Evolutionary conservation across 2,888 invertebrate genomes (phyloP), one percentile per base, ranked within the genome.

Genomic region (Andrena trimmerana): DNA sequence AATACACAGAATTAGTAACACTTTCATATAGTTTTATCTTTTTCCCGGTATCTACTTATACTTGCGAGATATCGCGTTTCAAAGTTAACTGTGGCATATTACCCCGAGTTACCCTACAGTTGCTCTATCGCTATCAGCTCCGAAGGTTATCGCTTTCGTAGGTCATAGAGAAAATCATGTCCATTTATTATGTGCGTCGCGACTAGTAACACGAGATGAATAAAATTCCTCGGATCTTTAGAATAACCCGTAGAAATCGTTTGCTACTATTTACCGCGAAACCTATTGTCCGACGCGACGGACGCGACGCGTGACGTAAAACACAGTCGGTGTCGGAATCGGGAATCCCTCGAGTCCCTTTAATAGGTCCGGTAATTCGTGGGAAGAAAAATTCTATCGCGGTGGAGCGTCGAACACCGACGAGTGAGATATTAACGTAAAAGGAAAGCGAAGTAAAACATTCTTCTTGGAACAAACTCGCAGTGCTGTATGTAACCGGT

Each of bases 101-200:
- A n/a, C n/a, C n/a, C n/a, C n/a, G n/a, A n/a, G n/a, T n/a, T n/a
- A n/a, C n/a, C n/a, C n/a, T n/a, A 3, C 3, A 20, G 27, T 42
- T 27, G 48, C 4, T 71, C 10, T 13, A 36, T 59, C 63, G 50
- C 66, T 48, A 67, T 70, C 66, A 7, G 6, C 24, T 8, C n/a
- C 4, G 33, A 65, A 72, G 76, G 72, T 81, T 83, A 83, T 83
- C 72, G 31, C 5, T 60, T 20, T 1, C 33, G 1, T 16, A 54
- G 68, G n/a, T 59, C 50, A 33, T 13, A n/a, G 20, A 7, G 31
- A n/a, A 36, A 65, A 33, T 66, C 16, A 13, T 60, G 36, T 10
- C 13, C 57, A 0, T 29, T 63, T 27, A 1, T 7, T 54, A 48
- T 24, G 48, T 31, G 42, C 0, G 31, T 59, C 16, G 33, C 52